Percentiles rank a stretch among this genome's conserved stretches.
phyloP scores from a whole-genome alignment of 1,140 invertebrate genomes.

The Penaeus vannamei region DNA sequence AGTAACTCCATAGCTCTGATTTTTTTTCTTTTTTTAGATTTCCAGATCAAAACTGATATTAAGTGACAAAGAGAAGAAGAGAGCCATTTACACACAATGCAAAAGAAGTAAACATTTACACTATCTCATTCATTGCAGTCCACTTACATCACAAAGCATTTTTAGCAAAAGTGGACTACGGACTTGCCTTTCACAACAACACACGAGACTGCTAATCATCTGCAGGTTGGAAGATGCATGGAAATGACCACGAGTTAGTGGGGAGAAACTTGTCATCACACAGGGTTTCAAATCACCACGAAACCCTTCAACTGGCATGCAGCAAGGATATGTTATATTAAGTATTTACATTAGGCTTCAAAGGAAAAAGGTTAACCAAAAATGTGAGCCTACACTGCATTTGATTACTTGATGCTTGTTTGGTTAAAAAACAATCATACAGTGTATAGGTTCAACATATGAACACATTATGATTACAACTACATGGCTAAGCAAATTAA shows the following conservation, averaged over 20 bases:
- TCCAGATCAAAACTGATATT: slow-evolving; percentile 43
- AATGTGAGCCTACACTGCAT: neutral
- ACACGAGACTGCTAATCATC: slow-evolving; percentile 10
- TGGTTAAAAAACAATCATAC: too few species aligned
- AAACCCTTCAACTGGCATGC: slow-evolving; percentile 44
- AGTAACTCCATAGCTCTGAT: slow-evolving; percentile 23
- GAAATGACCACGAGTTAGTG: slow-evolving; percentile 62
- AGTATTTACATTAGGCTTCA: slow-evolving; percentile 5
- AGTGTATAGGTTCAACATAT: too few species aligned
- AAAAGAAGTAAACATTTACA: neutral
- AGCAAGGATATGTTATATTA: slow-evolving; percentile 42
- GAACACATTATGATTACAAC: too few species aligned
- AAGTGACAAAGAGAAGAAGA: neutral
- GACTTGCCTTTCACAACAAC: too few species aligned
- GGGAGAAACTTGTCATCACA: slow-evolving; percentile 39
- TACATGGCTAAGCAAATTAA: too few species aligned
- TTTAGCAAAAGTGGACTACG: too few species aligned
- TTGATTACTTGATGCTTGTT: too few species aligned
- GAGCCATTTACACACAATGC: slow-evolving; percentile 21
- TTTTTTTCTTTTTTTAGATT: slow-evolving; percentile 39
- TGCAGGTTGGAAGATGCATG: slow-evolving; percentile 43
- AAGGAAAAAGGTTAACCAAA: slow-evolving; percentile 16
- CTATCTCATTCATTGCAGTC: too few species aligned
- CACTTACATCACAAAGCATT: too few species aligned
- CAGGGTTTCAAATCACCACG: slow-evolving; percentile 38